A percentile compares a stretch with the other conserved stretches of the same genome.
Conservation (phyloP, 2,888 invertebrate species). For the Metallyticus violacea region DNA sequence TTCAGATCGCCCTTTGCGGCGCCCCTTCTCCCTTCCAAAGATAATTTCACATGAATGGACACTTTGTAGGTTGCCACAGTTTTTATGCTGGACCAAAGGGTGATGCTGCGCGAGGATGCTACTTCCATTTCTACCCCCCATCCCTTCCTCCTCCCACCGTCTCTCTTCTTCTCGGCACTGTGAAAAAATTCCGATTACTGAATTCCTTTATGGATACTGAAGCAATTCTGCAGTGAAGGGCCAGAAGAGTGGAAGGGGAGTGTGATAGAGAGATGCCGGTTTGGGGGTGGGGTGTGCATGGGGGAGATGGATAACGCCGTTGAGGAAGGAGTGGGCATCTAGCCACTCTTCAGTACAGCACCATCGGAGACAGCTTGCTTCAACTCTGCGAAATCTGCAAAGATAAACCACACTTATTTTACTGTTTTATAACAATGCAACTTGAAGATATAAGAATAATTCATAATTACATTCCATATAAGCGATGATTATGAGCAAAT, state of each 20-base stretch:
- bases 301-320: neutral
- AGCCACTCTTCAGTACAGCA: neutral
- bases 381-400: neutral
- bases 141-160: neutral
- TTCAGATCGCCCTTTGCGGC: slow-evolving; percentile 6
- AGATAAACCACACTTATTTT: neutral
- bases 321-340: neutral
- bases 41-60: slow-evolving; percentile 29
- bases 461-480: no score
- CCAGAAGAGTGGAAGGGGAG: neutral
- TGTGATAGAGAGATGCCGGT: neutral
- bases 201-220: slow-evolving; percentile 25
- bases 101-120: neutral
- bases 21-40: slow-evolving; percentile 3
- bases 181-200: slow-evolving; percentile 27
- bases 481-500: no score
- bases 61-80: slow-evolving; percentile 25
- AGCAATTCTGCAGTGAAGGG: neutral
- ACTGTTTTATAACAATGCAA: no score
- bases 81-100: slow-evolving; percentile 6
- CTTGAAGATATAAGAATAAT: no score
- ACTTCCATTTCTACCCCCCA: neutral
- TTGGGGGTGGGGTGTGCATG: neutral
- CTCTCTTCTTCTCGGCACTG: slow-evolving; percentile 2
- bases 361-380: neutral